phyloP scores from a whole-genome alignment of 1,140 invertebrate genomes.

The Xylocopa sonorina region DNA sequence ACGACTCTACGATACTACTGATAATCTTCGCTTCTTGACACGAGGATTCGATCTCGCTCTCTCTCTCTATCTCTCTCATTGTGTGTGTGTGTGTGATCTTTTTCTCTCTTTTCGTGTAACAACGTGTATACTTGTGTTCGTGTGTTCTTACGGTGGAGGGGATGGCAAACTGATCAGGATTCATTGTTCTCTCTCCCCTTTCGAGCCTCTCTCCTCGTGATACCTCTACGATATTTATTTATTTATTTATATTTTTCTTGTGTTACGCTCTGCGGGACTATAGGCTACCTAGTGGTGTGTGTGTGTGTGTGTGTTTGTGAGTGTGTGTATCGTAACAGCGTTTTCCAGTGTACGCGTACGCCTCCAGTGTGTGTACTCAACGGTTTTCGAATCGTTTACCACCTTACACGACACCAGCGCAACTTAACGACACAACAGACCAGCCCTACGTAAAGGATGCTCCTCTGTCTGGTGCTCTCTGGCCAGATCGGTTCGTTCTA shows the following conservation, averaged over 20 bases:
- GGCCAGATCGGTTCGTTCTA: constrained; percentile 12
- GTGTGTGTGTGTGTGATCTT: neutral
- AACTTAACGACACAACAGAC: constrained; percentile 43
- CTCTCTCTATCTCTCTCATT: constrained; percentile 19
- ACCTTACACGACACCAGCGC: constrained; percentile 47
- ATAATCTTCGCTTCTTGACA: constrained; percentile 27
- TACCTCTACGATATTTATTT: constrained; percentile 28
- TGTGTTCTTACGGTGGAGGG: no score
- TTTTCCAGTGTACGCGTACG: no score
- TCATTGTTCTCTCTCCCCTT: constrained; percentile 25
- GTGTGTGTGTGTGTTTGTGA: neutral
- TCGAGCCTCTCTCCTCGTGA: constrained; percentile 11
- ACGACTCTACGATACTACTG: constrained; percentile 46
- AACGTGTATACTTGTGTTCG: neutral
- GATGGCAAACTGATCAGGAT: neutral
- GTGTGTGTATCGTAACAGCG: neutral
- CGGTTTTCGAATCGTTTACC: constrained; percentile 23
- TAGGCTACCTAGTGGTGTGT: constrained; percentile 13
- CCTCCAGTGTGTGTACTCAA: no score
- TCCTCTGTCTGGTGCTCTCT: neutral
- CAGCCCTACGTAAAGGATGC: constrained; percentile 14
- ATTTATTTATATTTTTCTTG: no score
- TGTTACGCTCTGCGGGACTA: constrained; percentile 33
- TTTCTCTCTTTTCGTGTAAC: neutral
- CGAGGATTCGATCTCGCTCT: constrained; percentile 14